Evolutionary conservation across 2,888 invertebrate genomes (phyloP).

Genomic region (Lepas anatifera): DNA sequence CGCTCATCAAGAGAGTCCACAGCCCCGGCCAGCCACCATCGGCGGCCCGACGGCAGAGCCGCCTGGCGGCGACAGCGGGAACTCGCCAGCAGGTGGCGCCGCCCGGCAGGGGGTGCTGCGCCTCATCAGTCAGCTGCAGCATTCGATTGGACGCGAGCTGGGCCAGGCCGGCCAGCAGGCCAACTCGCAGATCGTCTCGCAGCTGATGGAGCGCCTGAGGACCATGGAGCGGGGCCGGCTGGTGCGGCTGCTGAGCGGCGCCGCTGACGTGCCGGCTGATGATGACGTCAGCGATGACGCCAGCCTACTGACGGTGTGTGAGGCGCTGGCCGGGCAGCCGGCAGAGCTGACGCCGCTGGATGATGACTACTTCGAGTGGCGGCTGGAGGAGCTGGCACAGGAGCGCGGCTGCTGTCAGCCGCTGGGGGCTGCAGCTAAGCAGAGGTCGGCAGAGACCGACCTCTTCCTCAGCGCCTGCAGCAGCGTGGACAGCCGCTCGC

Average conservation of each 20-base stretch:
- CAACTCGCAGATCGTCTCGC: neutral
- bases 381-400: conserved; percentile 3
- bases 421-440: neutral
- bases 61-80: neutral
- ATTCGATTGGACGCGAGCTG: neutral
- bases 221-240: neutral
- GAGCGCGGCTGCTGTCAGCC: neutral
- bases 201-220: neutral
- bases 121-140: neutral
- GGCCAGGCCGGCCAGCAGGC: neutral
- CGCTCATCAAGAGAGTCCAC: no score
- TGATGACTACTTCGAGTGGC: neutral
- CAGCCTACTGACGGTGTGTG: neutral
- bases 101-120: neutral
- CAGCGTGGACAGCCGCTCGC: neutral
- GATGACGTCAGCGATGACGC: neutral
- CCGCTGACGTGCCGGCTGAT: neutral
- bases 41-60: neutral
- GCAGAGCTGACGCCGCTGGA: neutral
- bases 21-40: neutral
- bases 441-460: neutral
- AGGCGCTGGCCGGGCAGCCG: neutral
- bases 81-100: neutral
- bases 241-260: neutral
- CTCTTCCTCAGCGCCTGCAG: conserved; percentile 3